Evolutionary conservation across 1,140 invertebrate genomes (phyloP), one percentile per base, ranked within the genome.

Genomic region (Apis cerana): DNA sequence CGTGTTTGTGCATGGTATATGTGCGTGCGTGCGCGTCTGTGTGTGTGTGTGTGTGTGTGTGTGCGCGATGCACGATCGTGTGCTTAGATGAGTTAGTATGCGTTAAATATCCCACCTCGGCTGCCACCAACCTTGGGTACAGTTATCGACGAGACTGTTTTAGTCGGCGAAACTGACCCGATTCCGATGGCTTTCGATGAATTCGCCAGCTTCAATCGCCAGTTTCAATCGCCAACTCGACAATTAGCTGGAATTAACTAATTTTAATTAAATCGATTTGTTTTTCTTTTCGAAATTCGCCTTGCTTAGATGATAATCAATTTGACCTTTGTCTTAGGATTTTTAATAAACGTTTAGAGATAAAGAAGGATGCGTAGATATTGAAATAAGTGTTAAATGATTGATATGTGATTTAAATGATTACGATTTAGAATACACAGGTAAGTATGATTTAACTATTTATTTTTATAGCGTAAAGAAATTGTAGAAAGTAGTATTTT

Each of bases 81-180:
- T 9, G 17, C 27, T 7, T 21, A 59, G 56, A 76, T 76, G 75
- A 76, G 27, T 64, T 23, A 19, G 33, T 75, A 71, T 72, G 77
- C 70, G 83, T 85, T 56, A 82, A 77, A 83, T 68, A 68, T 83
- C 59, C 62, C 61, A 71, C 43, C 64, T 17, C 54, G 75, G 75
- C 56, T 15, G 54, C 43, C 64, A 68, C 43, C 64, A 68, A 71
- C 50, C 67, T 86, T 58, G 27, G 65, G 33, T 50, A 61, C 62
- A 87, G 82, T 84, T 84, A 87, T 87, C 72, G 77, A 65, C 80
- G 61, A 86, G 84, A 81, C 65, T 67, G 62, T 84, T 87, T 86
- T 80, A 86, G 85, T 80, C 72, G 80, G 84, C 62, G 13, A 56
- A 82, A 83, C 81, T 84, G 77, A 87, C 68, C 64, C 56, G 48